These are phyloP conservation scores for Nephotettix cincticeps DNA, from an alignment of 1,140 invertebrate species.

Conservation along the genomic window DNA sequence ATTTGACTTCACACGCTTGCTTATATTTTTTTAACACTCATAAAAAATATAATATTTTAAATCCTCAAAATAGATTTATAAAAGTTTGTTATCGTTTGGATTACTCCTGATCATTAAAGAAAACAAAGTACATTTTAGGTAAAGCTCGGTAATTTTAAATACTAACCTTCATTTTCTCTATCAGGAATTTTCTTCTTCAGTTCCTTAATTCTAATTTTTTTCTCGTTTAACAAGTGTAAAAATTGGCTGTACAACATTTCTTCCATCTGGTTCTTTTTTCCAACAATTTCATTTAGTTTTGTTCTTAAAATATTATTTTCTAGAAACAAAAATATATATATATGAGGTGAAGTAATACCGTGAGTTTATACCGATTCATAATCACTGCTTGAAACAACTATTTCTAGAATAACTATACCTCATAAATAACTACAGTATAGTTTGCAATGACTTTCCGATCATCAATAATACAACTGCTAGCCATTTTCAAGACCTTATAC, in stretches of 20 bases:
- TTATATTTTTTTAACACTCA: background rate
- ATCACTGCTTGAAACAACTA: background rate
- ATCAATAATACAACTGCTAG: background rate
- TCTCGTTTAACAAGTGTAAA: background rate
- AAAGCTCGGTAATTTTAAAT: background rate
- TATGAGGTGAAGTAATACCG: background rate
- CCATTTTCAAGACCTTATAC: too few relatives aligned
- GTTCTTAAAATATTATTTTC: background rate
- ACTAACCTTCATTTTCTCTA: background rate
- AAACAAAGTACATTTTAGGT: background rate
- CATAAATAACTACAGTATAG: background rate
- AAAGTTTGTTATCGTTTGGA: background rate
- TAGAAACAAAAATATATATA: background rate
- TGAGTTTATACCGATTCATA: background rate
- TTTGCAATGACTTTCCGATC: background rate
- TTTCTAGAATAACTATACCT: background rate
- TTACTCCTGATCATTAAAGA: background rate
- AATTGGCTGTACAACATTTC: background rate
- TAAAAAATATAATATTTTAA: background rate
- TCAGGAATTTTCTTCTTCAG: background rate
- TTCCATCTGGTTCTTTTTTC: background rate
- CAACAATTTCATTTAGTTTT: background rate
- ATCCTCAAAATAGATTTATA: background rate
- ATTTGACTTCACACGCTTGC: background rate
- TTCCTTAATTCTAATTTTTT: background rate